Conservation (phyloP, 37 sponge, comb jelly and placozoan genomes). For the Aplysina aerophoba region DNA sequence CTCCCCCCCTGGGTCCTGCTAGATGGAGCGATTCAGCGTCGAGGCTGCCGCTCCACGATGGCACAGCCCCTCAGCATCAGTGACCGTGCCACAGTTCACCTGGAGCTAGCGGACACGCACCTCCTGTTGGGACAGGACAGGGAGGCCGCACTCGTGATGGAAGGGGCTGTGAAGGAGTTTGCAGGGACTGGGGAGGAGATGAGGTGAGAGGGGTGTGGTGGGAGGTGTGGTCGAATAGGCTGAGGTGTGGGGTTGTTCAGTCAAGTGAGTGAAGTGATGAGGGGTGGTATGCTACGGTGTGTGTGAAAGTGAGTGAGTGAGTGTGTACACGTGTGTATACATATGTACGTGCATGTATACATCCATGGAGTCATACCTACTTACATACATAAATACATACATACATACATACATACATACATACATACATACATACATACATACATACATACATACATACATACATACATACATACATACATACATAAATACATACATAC, state of each 20-base stretch:
- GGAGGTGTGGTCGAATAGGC: neutral
- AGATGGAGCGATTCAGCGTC: neutral
- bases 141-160: constrained; percentile 92
- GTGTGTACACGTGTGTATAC: neutral
- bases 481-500: constrained; percentile 13
- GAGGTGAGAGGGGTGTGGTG: constrained; percentile 39
- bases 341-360: neutral
- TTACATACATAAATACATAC: neutral
- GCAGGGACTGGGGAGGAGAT: constrained; percentile 81
- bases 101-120: constrained; percentile 72
- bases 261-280: constrained; percentile 25
- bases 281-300: constrained; percentile 8
- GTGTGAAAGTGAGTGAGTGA: neutral
- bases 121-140: constrained; percentile 52
- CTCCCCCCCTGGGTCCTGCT: too few species aligned
- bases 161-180: constrained; percentile 90
- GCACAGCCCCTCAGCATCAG: constrained; percentile 32
- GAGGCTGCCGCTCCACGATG: neutral
- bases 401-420: constrained; percentile 3
- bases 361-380: neutral
- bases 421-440: too few species aligned
- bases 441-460: neutral
- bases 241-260: constrained; percentile 27
- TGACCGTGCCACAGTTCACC: constrained; percentile 70
- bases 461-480: neutral